Percentiles rank a stretch among this genome's conserved stretches.
phyloP scores from a whole-genome alignment of 2,888 invertebrate species.

The Hermaeophaga mercurialis region DNA sequence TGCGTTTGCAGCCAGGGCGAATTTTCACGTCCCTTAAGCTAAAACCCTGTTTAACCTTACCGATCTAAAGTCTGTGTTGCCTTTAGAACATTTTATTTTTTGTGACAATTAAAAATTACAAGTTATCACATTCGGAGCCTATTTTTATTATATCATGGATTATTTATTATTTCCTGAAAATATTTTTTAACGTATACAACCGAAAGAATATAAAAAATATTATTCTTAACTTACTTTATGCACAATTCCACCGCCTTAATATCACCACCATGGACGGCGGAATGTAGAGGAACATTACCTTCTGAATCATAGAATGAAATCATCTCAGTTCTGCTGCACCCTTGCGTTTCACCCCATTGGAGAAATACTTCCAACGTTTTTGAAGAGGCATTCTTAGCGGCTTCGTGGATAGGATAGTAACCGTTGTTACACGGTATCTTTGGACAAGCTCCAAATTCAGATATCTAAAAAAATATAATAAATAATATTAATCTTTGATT shows the following conservation, averaged over 20 bases:
- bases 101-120: too few species aligned
- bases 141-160: too few species aligned
- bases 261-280: conserved; percentile 75
- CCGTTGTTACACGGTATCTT: conserved; percentile 84
- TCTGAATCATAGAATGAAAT: conserved; percentile 85
- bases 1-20: too few species aligned
- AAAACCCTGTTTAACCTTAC: too few species aligned
- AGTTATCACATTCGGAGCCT: too few species aligned
- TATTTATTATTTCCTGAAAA: too few species aligned
- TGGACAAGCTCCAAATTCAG: conserved; percentile 77
- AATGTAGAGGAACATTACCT: conserved; percentile 79
- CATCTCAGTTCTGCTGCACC: conserved; percentile 80
- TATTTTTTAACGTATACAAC: too few species aligned
- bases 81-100: too few species aligned
- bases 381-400: conserved; percentile 87
- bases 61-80: too few species aligned
- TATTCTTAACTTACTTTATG: conserved; percentile 64
- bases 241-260: conserved; percentile 85
- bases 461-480: conserved; percentile 70
- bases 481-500: too few species aligned
- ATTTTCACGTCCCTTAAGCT: too few species aligned
- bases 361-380: conserved; percentile 82
- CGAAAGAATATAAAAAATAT: too few species aligned
- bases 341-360: conserved; percentile 80
- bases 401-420: conserved; percentile 89